Evolutionary conservation across 2,888 invertebrate species (phyloP).

Genomic region (Alcis repandata): DNA sequence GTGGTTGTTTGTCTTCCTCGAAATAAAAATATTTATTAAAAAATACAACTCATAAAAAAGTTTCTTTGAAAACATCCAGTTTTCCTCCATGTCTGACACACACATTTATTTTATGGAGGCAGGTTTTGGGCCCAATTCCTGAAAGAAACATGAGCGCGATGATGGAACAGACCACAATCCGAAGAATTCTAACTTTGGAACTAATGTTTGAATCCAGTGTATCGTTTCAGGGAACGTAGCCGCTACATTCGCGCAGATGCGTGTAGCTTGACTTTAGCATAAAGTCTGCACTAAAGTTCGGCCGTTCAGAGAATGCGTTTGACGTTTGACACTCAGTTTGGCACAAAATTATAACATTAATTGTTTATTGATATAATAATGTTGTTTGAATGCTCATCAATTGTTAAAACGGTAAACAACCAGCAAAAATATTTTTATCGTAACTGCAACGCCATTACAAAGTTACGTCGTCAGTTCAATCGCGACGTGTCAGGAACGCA

Average conservation of each 20-base stretch:
- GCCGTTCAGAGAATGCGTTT: no score
- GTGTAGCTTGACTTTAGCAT: not conserved
- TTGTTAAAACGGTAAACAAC: no score
- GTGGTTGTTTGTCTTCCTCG: conserved; percentile 7
- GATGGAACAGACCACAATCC: conserved; percentile 24
- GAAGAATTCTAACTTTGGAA: conserved; percentile 28
- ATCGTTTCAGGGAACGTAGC: conserved; percentile 3
- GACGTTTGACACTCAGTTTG: no score
- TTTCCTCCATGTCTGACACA: conserved; percentile 28
- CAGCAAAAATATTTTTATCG: no score
- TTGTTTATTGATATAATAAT: no score
- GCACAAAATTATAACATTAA: no score
- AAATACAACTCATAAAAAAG: conserved; percentile 4
- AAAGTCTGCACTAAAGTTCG: no score
- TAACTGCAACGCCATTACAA: no score
- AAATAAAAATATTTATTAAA: conserved; percentile 5
- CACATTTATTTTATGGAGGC: conserved; percentile 21
- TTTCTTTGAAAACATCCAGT: conserved; percentile 24
- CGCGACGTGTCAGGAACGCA: no score
- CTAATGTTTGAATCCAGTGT: conserved; percentile 15
- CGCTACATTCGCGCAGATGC: not conserved
- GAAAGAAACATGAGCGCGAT: conserved; percentile 26
- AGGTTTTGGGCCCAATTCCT: conserved; percentile 13
- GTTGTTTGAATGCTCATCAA: no score
- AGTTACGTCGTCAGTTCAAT: no score